Percentiles rank a stretch among this genome's conserved stretches.
These are phyloP conservation scores for Loriculus beryllinus DNA, from an alignment of 2,797 vertebrate species.

Conservation along the genomic window DNA sequence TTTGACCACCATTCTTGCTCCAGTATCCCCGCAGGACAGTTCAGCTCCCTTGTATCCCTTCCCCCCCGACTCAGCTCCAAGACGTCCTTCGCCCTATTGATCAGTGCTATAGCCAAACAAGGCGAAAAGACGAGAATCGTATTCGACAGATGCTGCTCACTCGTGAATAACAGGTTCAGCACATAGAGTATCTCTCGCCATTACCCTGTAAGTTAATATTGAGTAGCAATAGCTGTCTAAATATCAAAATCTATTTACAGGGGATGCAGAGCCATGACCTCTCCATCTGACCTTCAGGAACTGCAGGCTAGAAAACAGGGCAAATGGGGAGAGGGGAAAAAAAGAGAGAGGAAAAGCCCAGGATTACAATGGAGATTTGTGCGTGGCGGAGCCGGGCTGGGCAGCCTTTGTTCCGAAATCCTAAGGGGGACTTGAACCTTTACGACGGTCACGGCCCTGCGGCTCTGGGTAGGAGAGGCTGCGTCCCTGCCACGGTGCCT, in stretches of 20 bases:
- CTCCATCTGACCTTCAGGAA: slow-evolving; percentile 67
- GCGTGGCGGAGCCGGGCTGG: not conserved
- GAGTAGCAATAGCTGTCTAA: slow-evolving; percentile 73
- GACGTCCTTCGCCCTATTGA: slow-evolving; percentile 74
- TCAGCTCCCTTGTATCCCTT: not conserved
- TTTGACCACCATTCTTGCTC: not conserved
- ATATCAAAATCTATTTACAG: slow-evolving; percentile 73
- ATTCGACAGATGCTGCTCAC: slow-evolving; percentile 82
- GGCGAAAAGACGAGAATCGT: slow-evolving; percentile 77
- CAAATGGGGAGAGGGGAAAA: not conserved
- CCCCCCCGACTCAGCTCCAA: not conserved
- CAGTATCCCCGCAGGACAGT: not conserved
- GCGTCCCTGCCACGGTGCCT: not conserved
- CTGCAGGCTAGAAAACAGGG: slow-evolving; percentile 23
- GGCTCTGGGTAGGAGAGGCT: not conserved
- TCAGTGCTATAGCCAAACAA: slow-evolving; percentile 67
- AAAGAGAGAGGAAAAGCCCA: not conserved
- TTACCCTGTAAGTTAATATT: slow-evolving; percentile 80
- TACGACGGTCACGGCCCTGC: not conserved
- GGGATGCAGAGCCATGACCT: slow-evolving; percentile 44
- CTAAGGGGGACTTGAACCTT: not conserved
- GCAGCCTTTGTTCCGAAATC: slow-evolving; percentile 42
- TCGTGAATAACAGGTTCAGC: slow-evolving; percentile 82
- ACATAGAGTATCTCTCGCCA: slow-evolving; percentile 72
- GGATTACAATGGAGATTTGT: not conserved